Evolutionary conservation across 2,113 vertebrate species (phyloP).

Genomic region (Chaenocephalus aceratus): DNA sequence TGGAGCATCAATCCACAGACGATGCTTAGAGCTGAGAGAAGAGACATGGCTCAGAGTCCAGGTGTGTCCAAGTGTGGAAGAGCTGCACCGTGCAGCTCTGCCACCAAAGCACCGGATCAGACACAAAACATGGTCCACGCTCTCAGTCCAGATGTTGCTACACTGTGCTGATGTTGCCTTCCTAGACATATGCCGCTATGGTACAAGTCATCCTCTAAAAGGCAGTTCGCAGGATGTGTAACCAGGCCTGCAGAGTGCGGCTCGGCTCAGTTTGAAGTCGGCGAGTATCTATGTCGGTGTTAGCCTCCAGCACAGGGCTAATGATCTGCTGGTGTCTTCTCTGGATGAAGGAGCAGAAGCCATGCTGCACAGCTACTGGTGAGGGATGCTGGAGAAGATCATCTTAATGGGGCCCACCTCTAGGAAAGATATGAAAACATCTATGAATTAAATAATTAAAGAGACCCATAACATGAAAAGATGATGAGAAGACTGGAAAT

Average conservation of each 20-base stretch:
- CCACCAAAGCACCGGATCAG: conserved; percentile 51
- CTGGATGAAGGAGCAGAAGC: conserved; percentile 55
- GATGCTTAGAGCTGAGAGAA: conserved; percentile 59
- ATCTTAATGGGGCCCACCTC: conserved; percentile 36
- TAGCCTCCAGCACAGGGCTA: conserved; percentile 68
- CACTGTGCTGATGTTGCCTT: neutral
- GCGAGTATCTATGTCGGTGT: conserved; percentile 68
- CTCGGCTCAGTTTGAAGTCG: neutral
- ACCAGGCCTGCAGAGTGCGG: neutral
- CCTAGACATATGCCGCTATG: conserved; percentile 29
- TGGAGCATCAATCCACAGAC: conserved; percentile 70
- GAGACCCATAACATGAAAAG: conserved; percentile 16
- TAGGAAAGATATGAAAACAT: conserved; percentile 54
- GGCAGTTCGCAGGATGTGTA: conserved; percentile 9
- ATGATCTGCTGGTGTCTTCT: conserved; percentile 59
- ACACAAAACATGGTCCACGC: conserved; percentile 51
- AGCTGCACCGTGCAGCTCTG: conserved; percentile 59
- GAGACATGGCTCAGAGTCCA: conserved; percentile 75
- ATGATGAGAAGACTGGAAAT: conserved; percentile 2
- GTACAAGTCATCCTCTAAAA: conserved; percentile 16
- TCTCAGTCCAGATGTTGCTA: conserved; percentile 31
- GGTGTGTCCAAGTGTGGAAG: conserved; percentile 35
- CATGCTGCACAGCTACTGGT: conserved; percentile 69
- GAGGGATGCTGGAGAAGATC: conserved; percentile 45
- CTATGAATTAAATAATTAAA: conserved; percentile 26